Evolutionary conservation across 2,797 vertebrate genomes (phyloP), one percentile per base, ranked within the genome.

Genomic region (Malurus leucopterus): DNA sequence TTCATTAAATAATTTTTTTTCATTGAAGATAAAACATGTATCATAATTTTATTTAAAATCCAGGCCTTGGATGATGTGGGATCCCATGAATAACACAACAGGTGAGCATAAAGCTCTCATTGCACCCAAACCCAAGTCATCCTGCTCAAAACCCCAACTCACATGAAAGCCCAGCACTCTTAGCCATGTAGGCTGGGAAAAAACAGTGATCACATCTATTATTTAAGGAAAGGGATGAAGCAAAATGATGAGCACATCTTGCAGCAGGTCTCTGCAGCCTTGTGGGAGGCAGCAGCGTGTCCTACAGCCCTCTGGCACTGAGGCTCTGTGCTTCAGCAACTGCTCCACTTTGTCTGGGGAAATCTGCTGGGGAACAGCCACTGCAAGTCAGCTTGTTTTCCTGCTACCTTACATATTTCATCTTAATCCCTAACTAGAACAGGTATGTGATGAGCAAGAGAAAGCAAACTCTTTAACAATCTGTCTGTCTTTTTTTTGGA

Each of bases 331-430:
- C 41, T 36, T 40, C 83, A 71, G 86, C 68, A 77, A 32, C 88
- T 24, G 75, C 1, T 0, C 32, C 3, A 2, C 84, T 81, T 74
- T 41, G 51, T 82, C 82, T 77, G 67, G 53, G 70, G 75, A 73
- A 49, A 57, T 41, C 80, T 74, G 41, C 32, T 32, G 53, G 81
- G 74, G 58, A 92, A 21, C 32, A 63, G 44, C 40, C 27, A 4
- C 74, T 67, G 79, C 69, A 50, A 71, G 40, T 6, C 55, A 18
- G 55, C 73, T 47, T 61, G 53, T 14, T 51, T 58, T 84, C 36
- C 74, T 63, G 34, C 38, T 61, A 29, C 32, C 40, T 82, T 93
- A 46, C 94, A 89, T 92, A 91, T 91, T 89, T 91, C 55, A 88
- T 94, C 82, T 54, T 49, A 49, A 30, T 40, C 46, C 38, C 29